Evolutionary conservation across 2,888 invertebrate genomes (phyloP), one percentile per base, ranked within the genome.

Genomic region (Melangyna quadrimaculata): DNA sequence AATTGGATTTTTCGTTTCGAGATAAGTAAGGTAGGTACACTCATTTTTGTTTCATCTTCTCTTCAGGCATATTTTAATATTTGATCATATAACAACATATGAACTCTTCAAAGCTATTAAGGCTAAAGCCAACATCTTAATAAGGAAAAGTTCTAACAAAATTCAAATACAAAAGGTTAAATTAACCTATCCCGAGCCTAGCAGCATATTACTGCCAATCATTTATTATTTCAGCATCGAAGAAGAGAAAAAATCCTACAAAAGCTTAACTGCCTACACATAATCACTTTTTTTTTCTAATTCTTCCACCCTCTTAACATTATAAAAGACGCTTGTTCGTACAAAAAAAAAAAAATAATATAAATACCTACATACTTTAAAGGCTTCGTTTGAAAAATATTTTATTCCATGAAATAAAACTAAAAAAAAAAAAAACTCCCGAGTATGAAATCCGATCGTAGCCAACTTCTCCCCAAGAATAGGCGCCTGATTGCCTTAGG

Each of bases 401-500:
- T 69, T 59, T 57, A 29, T 24, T 22, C 19, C 17, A 40, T 43
- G 8, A 29, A 7, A 24, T 40, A 45, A 59, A 32, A 43, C 45
- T 12, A n/a, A 43, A 19, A 55, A 53, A 55, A 35, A 17, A 55
- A 1, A 37, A 59, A 22, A 22, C 7, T 10, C n/a, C n/a, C n/a
- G 6, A 43, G 12, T 17, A 43, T 45, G 48, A 40, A 63, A 69
- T 40, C 19, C 59, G 27, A 45, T 45, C 40, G n/a, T 14, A 63
- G 63, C 43, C 78, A 70, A 53, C 40, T 73, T 70, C 32, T 17
- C 37, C 37, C 12, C 17, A 75, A 84, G 80, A 86, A 86, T 81
- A 81, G 86, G 81, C 77, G 80, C 77, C 81, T 86, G 86, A 86
- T 81, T 86, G 86, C 86, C 77, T 73, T 73, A 67, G 69, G 69